These are phyloP conservation scores for Agelastica alni DNA, from an alignment of 2,888 invertebrate species.

Conservation along the genomic window DNA sequence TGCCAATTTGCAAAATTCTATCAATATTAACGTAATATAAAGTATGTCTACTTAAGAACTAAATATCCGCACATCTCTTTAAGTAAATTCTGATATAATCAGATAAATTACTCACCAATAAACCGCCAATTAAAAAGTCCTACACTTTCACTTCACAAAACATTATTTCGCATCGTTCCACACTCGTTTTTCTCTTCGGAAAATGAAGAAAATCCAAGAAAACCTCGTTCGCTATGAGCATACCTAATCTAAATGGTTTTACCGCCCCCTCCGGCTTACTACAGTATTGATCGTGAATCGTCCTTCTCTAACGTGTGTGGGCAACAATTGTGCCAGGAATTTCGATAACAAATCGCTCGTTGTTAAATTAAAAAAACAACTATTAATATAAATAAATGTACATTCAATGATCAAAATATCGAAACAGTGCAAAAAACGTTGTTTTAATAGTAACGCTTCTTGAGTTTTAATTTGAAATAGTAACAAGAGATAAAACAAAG, in stretches of 20 bases:
- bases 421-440: background rate
- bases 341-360: background rate
- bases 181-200: background rate
- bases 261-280: constrained; percentile 41
- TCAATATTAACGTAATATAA: too few species aligned
- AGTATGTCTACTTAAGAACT: too few species aligned
- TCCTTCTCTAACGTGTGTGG: constrained; percentile 5
- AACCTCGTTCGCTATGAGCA: constrained; percentile 15
- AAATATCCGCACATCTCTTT: too few species aligned
- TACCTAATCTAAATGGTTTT: constrained; percentile 25
- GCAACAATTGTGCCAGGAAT: constrained; percentile 2
- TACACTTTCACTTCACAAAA: constrained; percentile 8
- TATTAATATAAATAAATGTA: too few species aligned
- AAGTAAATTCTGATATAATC: background rate
- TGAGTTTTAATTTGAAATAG: too few species aligned
- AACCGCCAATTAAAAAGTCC: background rate
- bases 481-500: too few species aligned
- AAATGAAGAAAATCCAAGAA: constrained; percentile 3
- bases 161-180: background rate
- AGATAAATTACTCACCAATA: background rate
- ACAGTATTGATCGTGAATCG: constrained; percentile 37
- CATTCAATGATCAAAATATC: background rate
- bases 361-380: too few species aligned
- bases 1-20: too few species aligned
- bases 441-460: too few species aligned